Evolutionary conservation across 2,797 vertebrate genomes (phyloP).

Genomic region (Mus minutoides): DNA sequence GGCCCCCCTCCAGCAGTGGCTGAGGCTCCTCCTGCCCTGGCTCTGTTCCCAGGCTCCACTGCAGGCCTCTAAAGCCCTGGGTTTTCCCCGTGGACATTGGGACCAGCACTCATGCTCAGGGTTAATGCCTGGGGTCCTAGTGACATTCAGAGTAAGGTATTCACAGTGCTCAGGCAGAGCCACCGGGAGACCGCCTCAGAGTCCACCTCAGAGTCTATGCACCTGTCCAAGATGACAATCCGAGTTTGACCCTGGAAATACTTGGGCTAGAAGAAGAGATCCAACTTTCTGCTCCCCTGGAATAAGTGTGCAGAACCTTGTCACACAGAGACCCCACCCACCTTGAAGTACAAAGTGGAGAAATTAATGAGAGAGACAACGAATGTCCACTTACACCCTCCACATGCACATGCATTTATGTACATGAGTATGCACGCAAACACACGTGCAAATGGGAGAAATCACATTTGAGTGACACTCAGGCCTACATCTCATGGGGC

Average conservation of each 20-base stretch:
- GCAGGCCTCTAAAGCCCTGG: neutral
- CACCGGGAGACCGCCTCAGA: neutral
- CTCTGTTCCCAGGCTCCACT: too few relatives aligned
- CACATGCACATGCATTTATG: too few relatives aligned
- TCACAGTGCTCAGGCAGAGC: neutral
- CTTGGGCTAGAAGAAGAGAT: neutral
- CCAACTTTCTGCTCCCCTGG: neutral
- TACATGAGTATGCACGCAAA: too few relatives aligned
- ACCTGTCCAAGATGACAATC: neutral
- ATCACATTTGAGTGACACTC: neutral
- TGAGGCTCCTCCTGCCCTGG: too few relatives aligned
- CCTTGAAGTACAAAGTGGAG: neutral
- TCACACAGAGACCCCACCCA: neutral
- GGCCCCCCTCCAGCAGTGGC: neutral
- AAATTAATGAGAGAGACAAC: neutral
- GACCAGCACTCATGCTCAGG: too few relatives aligned
- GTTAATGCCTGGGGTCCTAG: too few relatives aligned
- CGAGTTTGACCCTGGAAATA: neutral
- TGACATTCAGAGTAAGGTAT: too few relatives aligned
- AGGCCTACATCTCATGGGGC: neutral
- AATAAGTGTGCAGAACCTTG: neutral
- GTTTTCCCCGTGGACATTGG: neutral
- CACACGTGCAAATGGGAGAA: too few relatives aligned
- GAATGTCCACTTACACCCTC: neutral
- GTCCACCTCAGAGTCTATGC: fast-evolving